Base-by-base conservation (phyloP, 2,797 vertebrate genomes). In the Kryptolebias ocellatus region DNA sequence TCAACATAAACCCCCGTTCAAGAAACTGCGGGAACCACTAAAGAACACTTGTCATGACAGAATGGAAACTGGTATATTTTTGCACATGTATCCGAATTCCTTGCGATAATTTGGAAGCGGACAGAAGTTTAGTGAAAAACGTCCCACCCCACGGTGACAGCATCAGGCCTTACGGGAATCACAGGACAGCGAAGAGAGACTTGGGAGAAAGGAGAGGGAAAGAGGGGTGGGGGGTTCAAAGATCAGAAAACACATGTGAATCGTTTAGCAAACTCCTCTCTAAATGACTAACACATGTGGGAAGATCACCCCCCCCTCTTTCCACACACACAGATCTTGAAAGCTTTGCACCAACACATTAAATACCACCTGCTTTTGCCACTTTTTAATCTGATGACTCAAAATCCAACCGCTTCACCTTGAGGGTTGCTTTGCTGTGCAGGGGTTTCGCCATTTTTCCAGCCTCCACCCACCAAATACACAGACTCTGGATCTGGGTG, bases 191-290 rank as follows among this genome's bases (percentile, higher is more conserved):
- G 60, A 73, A 65, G 46, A 63, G 54, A 76, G 70, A 67, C 58
- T 14, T 64, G 72, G 77, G 80, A 72, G 61, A 80, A 67, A 62
- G 60, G 42, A 64, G 64, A 75, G 67, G 74, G 60, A 74, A 73
- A 78, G 72, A 67, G 75, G 83, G 86, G 84, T 91, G 64, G 76
- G 83, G 85, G 84, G 92, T 93, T 94, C 90, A 93, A 94, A 94
- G 93, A 94, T 93, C 93, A 93, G 82, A 93, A 91, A 93, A 92
- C 93, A 94, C 91, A 95, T 94, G 93, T 91, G 93, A 90, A 87
- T 86, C 68, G 80, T 93, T 93, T 82, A 57, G 81, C 88, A 83
- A 89, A 91, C 92, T 90, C 86, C 69, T 68, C 83, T 84, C 80
- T 55, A 92, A 94, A 95, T 94, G 89, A 92, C 89, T 93, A 94